phyloP scores from a whole-genome alignment of 2,888 invertebrate genomes.

The Eilema depressum region DNA sequence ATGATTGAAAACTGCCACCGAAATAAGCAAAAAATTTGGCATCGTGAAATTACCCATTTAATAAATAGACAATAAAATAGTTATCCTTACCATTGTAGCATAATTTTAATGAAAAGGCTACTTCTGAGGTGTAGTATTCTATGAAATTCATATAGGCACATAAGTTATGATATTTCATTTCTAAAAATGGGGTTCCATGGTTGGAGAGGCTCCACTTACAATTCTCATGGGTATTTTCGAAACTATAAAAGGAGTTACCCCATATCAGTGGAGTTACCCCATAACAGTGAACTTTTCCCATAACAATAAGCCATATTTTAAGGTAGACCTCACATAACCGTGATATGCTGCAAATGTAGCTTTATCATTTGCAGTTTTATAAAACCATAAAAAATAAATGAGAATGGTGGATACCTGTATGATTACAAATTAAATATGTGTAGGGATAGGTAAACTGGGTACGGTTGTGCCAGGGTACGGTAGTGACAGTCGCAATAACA shows the following conservation, averaged over 20 bases:
- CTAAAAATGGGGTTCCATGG: background rate
- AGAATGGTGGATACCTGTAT: background rate
- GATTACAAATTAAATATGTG: no score
- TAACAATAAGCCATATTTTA: background rate
- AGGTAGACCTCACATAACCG: background rate
- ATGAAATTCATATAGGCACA: background rate
- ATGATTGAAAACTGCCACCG: no score
- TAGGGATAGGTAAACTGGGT: no score
- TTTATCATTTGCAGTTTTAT: background rate
- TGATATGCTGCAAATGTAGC: background rate
- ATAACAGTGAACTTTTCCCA: no score
- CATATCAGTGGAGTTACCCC: background rate
- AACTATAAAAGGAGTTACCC: background rate
- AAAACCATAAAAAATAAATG: background rate
- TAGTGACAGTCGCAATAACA: no score
- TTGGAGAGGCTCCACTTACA: background rate
- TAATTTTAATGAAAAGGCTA: no score
- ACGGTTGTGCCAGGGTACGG: no score
- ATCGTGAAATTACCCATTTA: no score
- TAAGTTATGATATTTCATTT: background rate
- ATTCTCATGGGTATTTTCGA: background rate
- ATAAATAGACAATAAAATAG: no score
- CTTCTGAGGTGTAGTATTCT: background rate
- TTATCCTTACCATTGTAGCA: no score
- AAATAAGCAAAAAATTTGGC: no score